A percentile compares a stretch with the other conserved stretches of the same genome.
These are phyloP conservation scores for Erythrolamprus reginae DNA, from an alignment of 2,113 vertebrate species.

Conservation along the genomic window DNA sequence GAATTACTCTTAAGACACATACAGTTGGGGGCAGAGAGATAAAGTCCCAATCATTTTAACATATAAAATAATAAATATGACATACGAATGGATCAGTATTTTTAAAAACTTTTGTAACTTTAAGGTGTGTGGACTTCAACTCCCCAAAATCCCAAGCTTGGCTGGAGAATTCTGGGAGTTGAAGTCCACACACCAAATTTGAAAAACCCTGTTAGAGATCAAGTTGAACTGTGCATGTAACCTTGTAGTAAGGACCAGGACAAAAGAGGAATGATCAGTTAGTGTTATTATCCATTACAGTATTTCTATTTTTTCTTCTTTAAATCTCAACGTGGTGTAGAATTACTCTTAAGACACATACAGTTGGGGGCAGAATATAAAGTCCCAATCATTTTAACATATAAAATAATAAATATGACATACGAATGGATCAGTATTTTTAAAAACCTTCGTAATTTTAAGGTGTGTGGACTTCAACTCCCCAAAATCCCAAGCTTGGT, in stretches of 20 bases:
- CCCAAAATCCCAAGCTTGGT: neutral
- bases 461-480: neutral
- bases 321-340: neutral
- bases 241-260: neutral
- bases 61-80: neutral
- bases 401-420: neutral
- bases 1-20: neutral
- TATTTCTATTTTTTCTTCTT: too few species aligned
- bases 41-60: neutral
- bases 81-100: neutral
- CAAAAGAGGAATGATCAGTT: neutral
- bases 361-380: neutral
- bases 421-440: neutral
- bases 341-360: neutral
- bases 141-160: neutral
- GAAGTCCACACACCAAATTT: neutral
- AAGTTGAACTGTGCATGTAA: neutral
- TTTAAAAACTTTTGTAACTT: neutral
- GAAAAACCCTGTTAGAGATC: neutral
- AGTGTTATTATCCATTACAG: neutral
- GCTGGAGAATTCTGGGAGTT: neutral
- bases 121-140: neutral
- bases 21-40: neutral
- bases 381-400: neutral
- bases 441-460: neutral